Evolutionary conservation across 2,113 vertebrate genomes (phyloP).

Genomic region (Montifringilla adamsi): DNA sequence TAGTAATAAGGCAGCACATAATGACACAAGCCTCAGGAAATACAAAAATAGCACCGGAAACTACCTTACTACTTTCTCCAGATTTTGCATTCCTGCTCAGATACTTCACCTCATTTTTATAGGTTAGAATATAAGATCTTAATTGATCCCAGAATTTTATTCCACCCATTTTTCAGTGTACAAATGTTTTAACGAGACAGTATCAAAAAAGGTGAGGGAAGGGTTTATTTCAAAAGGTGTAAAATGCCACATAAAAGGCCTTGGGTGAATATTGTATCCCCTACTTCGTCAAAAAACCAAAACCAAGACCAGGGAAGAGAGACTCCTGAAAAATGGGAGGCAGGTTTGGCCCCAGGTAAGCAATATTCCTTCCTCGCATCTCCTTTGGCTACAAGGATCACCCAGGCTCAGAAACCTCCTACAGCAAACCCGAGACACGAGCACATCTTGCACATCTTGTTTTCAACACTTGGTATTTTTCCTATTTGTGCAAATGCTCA

Average conservation of each 20-base stretch:
- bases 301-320: neutral
- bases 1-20: constrained; percentile 17
- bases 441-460: neutral
- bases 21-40: constrained; percentile 34
- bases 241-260: neutral
- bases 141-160: neutral
- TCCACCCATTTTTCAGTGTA: neutral
- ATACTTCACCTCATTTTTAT: constrained; percentile 28
- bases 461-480: constrained; percentile 1
- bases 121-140: constrained; percentile 7
- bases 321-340: neutral
- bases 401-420: neutral
- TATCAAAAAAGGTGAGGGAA: neutral
- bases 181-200: neutral
- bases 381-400: neutral
- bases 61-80: constrained; percentile 31
- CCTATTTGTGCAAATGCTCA: constrained; percentile 29
- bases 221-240: neutral
- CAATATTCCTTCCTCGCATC: neutral
- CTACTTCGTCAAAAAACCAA: neutral
- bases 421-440: neutral
- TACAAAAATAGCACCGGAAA: constrained; percentile 35
- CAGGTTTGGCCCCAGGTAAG: constrained; percentile 3
- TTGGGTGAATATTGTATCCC: neutral
- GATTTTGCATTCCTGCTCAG: constrained; percentile 49